A percentile compares a stretch with the other conserved stretches of the same genome.
phyloP scores from a whole-genome alignment of 2,113 vertebrate genomes.

The Lanius ludovicianus region DNA sequence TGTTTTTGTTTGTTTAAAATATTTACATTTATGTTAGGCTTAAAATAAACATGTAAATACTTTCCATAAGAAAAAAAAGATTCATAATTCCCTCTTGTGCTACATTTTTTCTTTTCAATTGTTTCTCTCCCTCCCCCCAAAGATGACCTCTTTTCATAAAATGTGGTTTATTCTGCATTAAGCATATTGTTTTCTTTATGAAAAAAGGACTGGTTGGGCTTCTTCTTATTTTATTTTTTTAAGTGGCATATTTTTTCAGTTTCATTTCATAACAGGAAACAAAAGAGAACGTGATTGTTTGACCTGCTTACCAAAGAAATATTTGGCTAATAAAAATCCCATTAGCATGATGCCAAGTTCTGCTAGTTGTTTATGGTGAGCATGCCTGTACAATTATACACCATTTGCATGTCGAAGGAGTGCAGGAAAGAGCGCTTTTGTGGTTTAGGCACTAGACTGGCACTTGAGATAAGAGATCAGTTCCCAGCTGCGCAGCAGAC shows the following conservation, averaged over 20 bases:
- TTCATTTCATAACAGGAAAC: slow-evolving; percentile 70
- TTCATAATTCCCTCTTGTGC: slow-evolving; percentile 55
- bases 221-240: slow-evolving; percentile 57
- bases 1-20: slow-evolving; percentile 78
- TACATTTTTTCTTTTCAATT: slow-evolving; percentile 60
- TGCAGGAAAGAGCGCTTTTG: background rate
- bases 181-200: slow-evolving; percentile 58
- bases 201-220: slow-evolving; percentile 34
- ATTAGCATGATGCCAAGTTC: slow-evolving; percentile 36
- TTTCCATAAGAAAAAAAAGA: slow-evolving; percentile 63
- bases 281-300: slow-evolving; percentile 70
- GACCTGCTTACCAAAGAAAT: slow-evolving; percentile 65
- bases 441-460: slow-evolving; percentile 62
- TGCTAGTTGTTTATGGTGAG: slow-evolving; percentile 48
- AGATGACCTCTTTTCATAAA: slow-evolving; percentile 68
- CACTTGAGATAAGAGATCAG: slow-evolving; percentile 56
- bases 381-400: slow-evolving; percentile 46
- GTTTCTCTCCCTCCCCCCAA: slow-evolving; percentile 38
- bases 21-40: slow-evolving; percentile 74
- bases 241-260: slow-evolving; percentile 64
- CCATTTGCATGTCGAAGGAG: slow-evolving; percentile 8
- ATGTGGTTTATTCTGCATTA: slow-evolving; percentile 60
- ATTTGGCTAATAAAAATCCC: slow-evolving; percentile 54
- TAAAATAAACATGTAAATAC: slow-evolving; percentile 77
- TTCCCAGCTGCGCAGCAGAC: slow-evolving; percentile 53